Base-by-base conservation (phyloP, 2,113 vertebrate genomes). In the Accipiter cooperii region DNA sequence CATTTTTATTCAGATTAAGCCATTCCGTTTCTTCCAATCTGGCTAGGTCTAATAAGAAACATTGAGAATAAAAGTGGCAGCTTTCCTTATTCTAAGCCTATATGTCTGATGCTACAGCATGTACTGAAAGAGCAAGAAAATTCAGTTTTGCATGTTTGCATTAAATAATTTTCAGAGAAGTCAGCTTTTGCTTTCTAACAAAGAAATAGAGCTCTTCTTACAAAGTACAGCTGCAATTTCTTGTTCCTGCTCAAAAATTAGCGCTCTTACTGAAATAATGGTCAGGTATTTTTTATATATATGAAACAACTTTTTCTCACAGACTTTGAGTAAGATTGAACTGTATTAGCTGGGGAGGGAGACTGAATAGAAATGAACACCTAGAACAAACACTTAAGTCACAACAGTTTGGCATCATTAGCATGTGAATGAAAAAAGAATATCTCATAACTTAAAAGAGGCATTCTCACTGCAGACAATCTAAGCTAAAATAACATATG, bases 1-100 rank as follows among this genome's bases (percentile, higher is more conserved):
- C 0, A 0, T 20, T 81, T 69, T 73, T 54, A 64, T 78, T 73
- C 4, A 68, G 51, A 64, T 60, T 34, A 70, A 49, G 3, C 14
- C 65, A 6, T 28, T 92, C 2, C 12, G 2, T 38, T 70, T 77
- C 25, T 64, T 87, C 20, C 16, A 38, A 8, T 47, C 20, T 76
- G 13, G 8, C 10, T 36, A 38, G 5, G 28, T 64, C 57, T 70
- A 47, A 19, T 36, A 60, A 40, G 36, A 70, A 55, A 28, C 3
- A 24, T 4, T 24, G 28, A 71, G 5, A 84, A 2, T 19, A 79
- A 64, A 79, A 71, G 9, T 34, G 26, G 31, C 8, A 84, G 7
- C 20, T 76, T 66, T 66, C 6, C 26, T 47, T 81, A 17, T 38
- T 42, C 33, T n/a, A 36, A 52, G 5, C 7, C 17, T 20, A 29